These are phyloP conservation scores for Littorina saxatilis DNA, from an alignment of 1,140 invertebrate genomes.

Conservation along the genomic window DNA sequence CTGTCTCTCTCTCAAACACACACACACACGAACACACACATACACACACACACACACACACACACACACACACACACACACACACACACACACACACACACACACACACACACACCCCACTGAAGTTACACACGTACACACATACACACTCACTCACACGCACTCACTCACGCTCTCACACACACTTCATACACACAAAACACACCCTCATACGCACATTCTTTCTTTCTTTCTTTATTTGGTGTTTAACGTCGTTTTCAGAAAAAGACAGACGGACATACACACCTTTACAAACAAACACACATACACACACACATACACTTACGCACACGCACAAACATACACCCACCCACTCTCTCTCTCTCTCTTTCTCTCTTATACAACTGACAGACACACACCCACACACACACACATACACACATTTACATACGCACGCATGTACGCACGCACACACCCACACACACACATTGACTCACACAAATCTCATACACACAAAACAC, in stretches of 20 bases:
- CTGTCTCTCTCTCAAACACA: too few species aligned
- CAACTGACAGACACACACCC: neutral
- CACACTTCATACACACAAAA: conserved; percentile 6
- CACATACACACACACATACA: conserved; percentile 11
- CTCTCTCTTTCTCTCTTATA: neutral
- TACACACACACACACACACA: neutral
- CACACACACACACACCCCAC: too few species aligned
- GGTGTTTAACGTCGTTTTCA: neutral
- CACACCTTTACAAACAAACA: neutral
- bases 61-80: neutral
- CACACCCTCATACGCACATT: neutral
- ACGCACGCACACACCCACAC: neutral
- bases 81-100: too few species aligned
- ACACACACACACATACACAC: neutral
- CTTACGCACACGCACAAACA: neutral
- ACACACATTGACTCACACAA: neutral
- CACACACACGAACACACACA: too few species aligned
- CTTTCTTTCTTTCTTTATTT: neutral
- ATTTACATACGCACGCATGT: neutral
- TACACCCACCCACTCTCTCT: neutral
- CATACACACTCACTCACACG: conserved; percentile 16
- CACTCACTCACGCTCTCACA: conserved; percentile 1
- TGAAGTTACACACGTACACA: neutral
- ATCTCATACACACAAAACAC: too few species aligned
- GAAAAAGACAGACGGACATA: neutral